Evolutionary conservation across 1,140 invertebrate genomes (phyloP).

Genomic region (Heterodera schachtii): DNA sequence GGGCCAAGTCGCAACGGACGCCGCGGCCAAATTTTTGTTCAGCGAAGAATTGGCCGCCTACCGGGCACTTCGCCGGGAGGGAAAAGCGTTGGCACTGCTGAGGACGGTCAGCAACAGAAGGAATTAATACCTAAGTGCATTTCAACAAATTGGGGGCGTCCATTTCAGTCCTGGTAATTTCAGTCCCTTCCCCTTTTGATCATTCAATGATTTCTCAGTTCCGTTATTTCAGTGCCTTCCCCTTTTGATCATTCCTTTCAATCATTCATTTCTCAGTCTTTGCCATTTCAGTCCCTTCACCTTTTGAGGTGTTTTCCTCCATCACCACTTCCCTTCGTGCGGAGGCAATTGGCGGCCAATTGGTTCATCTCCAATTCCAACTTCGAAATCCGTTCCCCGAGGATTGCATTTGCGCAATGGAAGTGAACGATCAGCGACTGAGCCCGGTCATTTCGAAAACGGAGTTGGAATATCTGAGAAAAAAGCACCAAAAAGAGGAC

Average conservation of each 20-base stretch:
- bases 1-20: conserved; percentile 5
- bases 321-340: conserved; percentile 37
- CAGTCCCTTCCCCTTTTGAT: too few relatives aligned
- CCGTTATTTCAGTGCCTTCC: too few relatives aligned
- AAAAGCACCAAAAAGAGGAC: not conserved
- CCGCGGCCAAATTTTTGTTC: conserved; percentile 47
- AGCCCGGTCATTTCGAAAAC: not conserved
- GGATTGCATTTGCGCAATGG: conserved; percentile 41
- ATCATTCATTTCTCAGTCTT: too few relatives aligned
- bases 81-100: conserved; percentile 41
- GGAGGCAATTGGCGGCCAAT: conserved; percentile 37
- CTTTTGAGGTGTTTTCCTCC: conserved; percentile 20
- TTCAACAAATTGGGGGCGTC: too few relatives aligned
- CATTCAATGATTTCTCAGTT: too few relatives aligned
- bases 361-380: conserved; percentile 43
- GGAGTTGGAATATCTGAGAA: conserved; percentile 19
- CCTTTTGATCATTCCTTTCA: too few relatives aligned
- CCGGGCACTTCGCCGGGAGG: conserved; percentile 39
- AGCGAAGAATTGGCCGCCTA: conserved; percentile 50
- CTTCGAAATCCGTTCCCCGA: conserved; percentile 51
- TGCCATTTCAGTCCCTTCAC: too few relatives aligned
- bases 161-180: too few relatives aligned
- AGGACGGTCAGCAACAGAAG: conserved; percentile 35
- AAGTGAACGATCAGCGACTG: conserved; percentile 43
- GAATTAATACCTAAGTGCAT: too few relatives aligned